A percentile compares a stretch with the other conserved stretches of the same genome.
These are phyloP conservation scores for Drosophila kokeensis DNA, from an alignment of 2,888 invertebrate genomes.

Conservation along the genomic window DNA sequence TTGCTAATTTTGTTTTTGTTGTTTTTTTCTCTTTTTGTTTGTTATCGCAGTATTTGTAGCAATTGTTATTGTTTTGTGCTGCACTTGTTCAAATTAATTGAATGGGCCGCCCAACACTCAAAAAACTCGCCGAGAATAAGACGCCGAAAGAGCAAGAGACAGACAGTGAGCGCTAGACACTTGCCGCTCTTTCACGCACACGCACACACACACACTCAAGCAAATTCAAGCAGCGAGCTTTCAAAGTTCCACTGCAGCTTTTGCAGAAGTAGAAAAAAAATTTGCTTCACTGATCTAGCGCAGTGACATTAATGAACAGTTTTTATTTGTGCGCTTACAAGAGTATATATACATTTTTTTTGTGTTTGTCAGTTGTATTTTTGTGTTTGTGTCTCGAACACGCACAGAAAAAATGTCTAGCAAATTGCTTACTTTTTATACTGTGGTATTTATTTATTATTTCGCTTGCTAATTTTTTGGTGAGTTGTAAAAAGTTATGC, in stretches of 20 bases:
- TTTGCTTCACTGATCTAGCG: conserved; percentile 55
- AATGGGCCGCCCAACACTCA: conserved; percentile 56
- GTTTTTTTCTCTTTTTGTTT: neutral
- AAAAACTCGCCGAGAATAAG: conserved; percentile 26
- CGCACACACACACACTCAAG: conserved; percentile 3
- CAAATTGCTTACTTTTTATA: conserved; percentile 49
- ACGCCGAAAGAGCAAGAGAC: conserved; percentile 16
- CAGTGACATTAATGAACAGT: conserved; percentile 61
- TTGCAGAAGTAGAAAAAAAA: conserved; percentile 50
- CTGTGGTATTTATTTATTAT: conserved; percentile 36
- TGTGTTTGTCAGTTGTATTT: conserved; percentile 17
- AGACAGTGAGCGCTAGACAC: conserved; percentile 37
- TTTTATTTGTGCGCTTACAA: conserved; percentile 49
- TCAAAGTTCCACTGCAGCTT: conserved; percentile 55
- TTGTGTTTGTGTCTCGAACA: conserved; percentile 17
- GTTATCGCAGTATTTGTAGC: conserved; percentile 51
- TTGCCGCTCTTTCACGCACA: conserved; percentile 46
- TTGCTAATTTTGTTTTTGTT: conserved; percentile 19
- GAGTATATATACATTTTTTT: conserved; percentile 8
- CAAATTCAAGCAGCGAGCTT: conserved; percentile 36
- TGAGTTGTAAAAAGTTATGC: conserved; percentile 32
- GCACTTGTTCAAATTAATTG: conserved; percentile 79
- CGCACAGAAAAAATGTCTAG: conserved; percentile 23
- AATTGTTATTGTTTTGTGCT: conserved; percentile 71
- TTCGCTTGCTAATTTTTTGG: conserved; percentile 4